These are phyloP conservation scores for Tuberolachnus salignus DNA, from an alignment of 2,888 invertebrate species.

Conservation along the genomic window DNA sequence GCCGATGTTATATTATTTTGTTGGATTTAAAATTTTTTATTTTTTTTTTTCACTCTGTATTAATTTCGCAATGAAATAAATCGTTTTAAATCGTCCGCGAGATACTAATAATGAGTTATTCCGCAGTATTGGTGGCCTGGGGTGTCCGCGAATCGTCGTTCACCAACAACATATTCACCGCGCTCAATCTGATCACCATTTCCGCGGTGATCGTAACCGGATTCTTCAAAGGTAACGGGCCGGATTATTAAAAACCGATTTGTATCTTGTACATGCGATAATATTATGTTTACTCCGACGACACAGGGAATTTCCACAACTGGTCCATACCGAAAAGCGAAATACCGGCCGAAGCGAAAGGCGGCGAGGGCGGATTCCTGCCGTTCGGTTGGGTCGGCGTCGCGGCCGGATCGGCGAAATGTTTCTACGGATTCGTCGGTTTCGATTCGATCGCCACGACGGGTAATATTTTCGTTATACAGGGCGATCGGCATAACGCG, in stretches of 20 bases:
- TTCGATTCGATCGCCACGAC: conserved; percentile 93
- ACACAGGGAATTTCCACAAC: conserved; percentile 74
- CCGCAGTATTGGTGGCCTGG: conserved; percentile 68
- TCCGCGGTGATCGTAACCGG: conserved; percentile 82
- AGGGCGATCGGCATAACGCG: not conserved
- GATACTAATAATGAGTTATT: not conserved
- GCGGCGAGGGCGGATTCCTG: conserved; percentile 86
- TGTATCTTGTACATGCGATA: no score
- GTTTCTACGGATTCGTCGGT: conserved; percentile 82
- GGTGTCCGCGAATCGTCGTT: conserved; percentile 83
- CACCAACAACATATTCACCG: conserved; percentile 90
- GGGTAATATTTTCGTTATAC: conserved; percentile 63
- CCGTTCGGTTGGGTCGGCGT: conserved; percentile 89
- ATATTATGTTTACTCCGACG: no score
- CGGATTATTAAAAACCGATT: no score
- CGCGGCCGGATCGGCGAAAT: conserved; percentile 86
- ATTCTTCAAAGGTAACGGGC: conserved; percentile 70
- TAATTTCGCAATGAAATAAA: no score
- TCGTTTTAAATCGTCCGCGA: not conserved
- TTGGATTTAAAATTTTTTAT: no score
- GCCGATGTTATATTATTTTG: no score
- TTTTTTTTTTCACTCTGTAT: no score
- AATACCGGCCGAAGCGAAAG: conserved; percentile 66
- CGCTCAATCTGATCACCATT: conserved; percentile 83
- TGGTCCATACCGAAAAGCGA: conserved; percentile 75